A percentile compares a stretch with the other conserved stretches of the same genome.
Evolutionary conservation across 2,113 vertebrate genomes (phyloP).

Genomic region (Australoheros scitulus): DNA sequence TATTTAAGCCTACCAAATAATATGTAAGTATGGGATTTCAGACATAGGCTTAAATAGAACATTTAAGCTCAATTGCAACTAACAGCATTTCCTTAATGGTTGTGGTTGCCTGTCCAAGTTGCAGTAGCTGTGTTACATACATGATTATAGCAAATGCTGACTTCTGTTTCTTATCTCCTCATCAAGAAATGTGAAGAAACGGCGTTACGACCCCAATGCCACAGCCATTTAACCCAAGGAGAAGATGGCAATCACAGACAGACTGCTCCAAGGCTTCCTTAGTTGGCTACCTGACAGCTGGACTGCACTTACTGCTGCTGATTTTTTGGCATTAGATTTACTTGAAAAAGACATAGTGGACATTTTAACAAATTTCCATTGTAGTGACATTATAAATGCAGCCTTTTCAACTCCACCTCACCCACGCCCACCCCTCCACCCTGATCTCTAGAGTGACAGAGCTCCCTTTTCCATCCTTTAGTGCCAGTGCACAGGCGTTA

Average conservation of each 20-base stretch:
- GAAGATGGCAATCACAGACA: constrained; percentile 67
- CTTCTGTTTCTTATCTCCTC: constrained; percentile 70
- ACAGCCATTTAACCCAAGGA: constrained; percentile 88
- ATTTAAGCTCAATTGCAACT: not conserved
- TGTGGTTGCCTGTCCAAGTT: constrained; percentile 63
- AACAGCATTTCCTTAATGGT: constrained; percentile 15
- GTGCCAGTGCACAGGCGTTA: constrained; percentile 76
- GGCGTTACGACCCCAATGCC: constrained; percentile 92
- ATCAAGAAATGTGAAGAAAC: constrained; percentile 98
- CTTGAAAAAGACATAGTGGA: constrained; percentile 79
- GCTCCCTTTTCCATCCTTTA: constrained; percentile 65
- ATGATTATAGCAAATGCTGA: constrained; percentile 36
- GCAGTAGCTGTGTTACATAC: constrained; percentile 28
- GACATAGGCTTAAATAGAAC: not conserved
- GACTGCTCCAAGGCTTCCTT: constrained; percentile 80
- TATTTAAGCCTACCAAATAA: not conserved
- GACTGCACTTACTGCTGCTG: constrained; percentile 82
- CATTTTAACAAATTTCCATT: constrained; percentile 76
- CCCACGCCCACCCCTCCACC: constrained; percentile 28
- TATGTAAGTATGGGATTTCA: not conserved
- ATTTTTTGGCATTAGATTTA: constrained; percentile 79
- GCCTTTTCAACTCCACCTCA: constrained; percentile 74
- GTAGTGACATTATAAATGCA: constrained; percentile 76
- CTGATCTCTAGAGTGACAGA: constrained; percentile 66
- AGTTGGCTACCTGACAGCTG: constrained; percentile 75